Conservation (phyloP, 2,888 invertebrate genomes). For the Mylabris sibirica region DNA sequence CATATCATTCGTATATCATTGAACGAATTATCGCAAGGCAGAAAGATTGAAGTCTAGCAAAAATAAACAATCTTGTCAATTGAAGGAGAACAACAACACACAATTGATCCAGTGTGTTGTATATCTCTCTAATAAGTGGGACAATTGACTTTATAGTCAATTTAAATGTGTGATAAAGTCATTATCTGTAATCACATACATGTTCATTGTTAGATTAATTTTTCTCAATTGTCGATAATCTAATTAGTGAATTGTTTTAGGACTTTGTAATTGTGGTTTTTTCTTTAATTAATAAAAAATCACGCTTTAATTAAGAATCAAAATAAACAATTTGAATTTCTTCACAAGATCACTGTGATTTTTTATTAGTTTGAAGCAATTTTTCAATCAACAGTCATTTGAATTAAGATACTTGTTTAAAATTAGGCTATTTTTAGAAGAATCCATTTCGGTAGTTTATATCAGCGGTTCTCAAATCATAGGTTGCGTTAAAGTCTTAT, state of each 20-base stretch:
- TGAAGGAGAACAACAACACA: neutral
- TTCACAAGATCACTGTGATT: neutral
- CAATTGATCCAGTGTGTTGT: slow-evolving; percentile 11
- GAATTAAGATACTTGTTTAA: neutral
- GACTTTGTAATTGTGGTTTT: neutral
- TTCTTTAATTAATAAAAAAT: neutral
- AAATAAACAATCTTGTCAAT: neutral
- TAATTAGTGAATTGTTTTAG: neutral
- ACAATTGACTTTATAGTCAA: neutral
- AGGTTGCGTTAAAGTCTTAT: too few species aligned
- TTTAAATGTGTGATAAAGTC: slow-evolving; percentile 11
- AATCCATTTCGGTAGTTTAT: too few species aligned
- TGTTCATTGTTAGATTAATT: neutral
- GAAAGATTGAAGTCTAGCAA: neutral
- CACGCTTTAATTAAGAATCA: neutral
- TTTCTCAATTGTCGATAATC: neutral
- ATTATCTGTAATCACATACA: slow-evolving; percentile 5
- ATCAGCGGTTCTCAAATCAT: too few species aligned
- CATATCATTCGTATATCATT: neutral
- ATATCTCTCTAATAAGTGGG: neutral
- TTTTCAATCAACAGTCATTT: neutral
- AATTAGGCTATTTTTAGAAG: neutral
- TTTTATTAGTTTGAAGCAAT: neutral
- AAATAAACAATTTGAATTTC: neutral
- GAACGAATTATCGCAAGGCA: neutral